Evolutionary conservation across 2,888 invertebrate genomes (phyloP), one percentile per base, ranked within the genome.

Genomic region (Cheilosia pagana): DNA sequence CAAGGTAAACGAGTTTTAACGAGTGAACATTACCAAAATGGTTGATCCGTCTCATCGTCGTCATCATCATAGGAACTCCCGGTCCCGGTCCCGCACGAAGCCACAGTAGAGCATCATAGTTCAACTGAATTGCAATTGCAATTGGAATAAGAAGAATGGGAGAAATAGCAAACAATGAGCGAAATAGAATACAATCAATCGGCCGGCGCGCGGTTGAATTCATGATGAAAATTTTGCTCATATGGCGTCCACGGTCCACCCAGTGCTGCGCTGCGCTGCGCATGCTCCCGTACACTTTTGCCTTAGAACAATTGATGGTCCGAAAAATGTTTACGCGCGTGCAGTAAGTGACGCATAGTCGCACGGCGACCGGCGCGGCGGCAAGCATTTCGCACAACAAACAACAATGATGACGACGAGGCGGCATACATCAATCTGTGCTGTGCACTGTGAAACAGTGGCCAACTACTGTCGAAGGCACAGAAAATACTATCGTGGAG

Each of bases 21-120:
- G 87, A 87, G 87, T 87, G 82, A 86, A 86, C 87, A 87, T 87
- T 87, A 87, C 87, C 87, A 87, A 87, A 87, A 87, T 86, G 87
- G 87, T 87, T 87, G 87, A 87, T 86, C 86, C 77, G 86, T 68
- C 81, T 68, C 76, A 76, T 45, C 45, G 19, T 45, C 35, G 12
- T 85, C 85, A 75, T 76, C 35, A 35, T 85, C 85, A 75, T 76
- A 75, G 76, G 74, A 78, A 65, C 68, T 72, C 74, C 48, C 21
- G 21, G 4, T 14, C 41, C 62, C 60, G 31, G 25, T 14, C 41
- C 62, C 60, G 31, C 19, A 57, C 65, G 25, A 52, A 12, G 12
- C 35, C 12, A 67, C 71, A 70, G 79, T 75, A 63, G 82, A 65
- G 35, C 55, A 55, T 28, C 62, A 45, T 76, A 70, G 77, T 28